phyloP scores from a whole-genome alignment of 2,888 invertebrate species.

The Parnassius mnemosyne region DNA sequence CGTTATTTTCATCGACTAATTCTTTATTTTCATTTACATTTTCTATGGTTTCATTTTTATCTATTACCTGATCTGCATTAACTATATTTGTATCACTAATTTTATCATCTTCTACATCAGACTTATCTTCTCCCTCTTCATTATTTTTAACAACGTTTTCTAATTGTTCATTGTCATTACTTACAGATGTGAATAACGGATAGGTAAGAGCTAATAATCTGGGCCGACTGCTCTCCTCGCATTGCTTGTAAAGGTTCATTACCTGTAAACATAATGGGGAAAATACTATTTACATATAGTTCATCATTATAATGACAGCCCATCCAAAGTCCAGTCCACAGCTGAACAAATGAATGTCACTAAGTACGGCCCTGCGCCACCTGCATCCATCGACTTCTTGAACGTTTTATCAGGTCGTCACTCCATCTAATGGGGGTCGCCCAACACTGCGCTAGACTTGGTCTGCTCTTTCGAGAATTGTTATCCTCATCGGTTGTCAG shows the following conservation, averaged over 20 bases:
- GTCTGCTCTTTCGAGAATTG: too few relatives aligned
- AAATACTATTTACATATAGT: too few relatives aligned
- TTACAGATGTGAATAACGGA: slow-evolving; percentile 82
- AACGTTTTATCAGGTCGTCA: too few relatives aligned
- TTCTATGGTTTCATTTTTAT: slow-evolving; percentile 16
- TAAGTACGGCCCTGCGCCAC: too few relatives aligned
- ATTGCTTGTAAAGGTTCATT: slow-evolving; percentile 58
- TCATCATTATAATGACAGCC: too few relatives aligned
- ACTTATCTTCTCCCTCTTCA: slow-evolving; percentile 23
- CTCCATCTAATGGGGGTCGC: too few relatives aligned
- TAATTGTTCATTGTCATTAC: slow-evolving; percentile 24
- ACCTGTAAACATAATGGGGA: slow-evolving; percentile 44
- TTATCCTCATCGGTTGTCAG: too few relatives aligned
- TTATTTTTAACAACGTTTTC: slow-evolving; percentile 6
- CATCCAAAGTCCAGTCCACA: too few relatives aligned
- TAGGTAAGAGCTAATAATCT: slow-evolving; percentile 91
- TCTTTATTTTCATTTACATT: slow-evolving; percentile 9
- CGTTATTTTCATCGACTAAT: neutral
- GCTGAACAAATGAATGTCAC: too few relatives aligned
- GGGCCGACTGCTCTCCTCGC: slow-evolving; percentile 65
- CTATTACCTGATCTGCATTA: slow-evolving; percentile 1
- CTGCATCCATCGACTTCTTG: too few relatives aligned
- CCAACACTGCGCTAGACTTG: too few relatives aligned
- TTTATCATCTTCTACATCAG: slow-evolving; percentile 17
- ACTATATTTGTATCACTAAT: slow-evolving; percentile 15